phyloP scores from a whole-genome alignment of 1,140 invertebrate species.

The Drosophila watanabei region DNA sequence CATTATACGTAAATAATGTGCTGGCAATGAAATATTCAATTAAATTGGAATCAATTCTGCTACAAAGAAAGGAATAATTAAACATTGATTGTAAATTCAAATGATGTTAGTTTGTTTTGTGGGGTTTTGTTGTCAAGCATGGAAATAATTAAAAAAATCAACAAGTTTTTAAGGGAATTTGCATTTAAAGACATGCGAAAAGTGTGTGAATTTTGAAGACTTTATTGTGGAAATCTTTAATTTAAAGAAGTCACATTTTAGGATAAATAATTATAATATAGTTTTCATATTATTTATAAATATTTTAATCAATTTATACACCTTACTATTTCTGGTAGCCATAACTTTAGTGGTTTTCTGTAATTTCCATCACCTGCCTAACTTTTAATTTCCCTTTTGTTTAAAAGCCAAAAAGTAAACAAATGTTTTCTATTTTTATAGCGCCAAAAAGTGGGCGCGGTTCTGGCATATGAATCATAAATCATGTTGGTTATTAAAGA shows the following conservation, averaged over 20 bases:
- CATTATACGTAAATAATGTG: conserved; percentile 1
- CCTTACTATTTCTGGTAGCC: too few species aligned
- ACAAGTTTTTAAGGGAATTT: not conserved
- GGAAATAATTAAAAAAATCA: not conserved
- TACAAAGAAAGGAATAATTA: too few species aligned
- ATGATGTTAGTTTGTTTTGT: too few species aligned
- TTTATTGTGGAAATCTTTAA: too few species aligned
- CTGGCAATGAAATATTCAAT: conserved; percentile 15
- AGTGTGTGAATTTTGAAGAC: too few species aligned
- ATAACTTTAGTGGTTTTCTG: not conserved
- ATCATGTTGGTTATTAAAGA: conserved; percentile 58
- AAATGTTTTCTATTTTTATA: conserved; percentile 21
- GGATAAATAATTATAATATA: not conserved
- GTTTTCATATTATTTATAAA: not conserved
- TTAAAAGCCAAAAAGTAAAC: conserved; percentile 22
- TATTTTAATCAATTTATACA: too few species aligned
- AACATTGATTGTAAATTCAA: too few species aligned
- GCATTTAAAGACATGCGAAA: not conserved
- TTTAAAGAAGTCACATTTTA: not conserved
- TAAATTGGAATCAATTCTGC: not conserved
- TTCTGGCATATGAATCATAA: conserved; percentile 43
- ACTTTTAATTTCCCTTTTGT: not conserved
- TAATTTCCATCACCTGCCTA: not conserved
- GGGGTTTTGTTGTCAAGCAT: too few species aligned
- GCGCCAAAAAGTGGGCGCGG: conserved; percentile 24